Conservation (phyloP, 2,888 invertebrate genomes). For the Acleris holmiana region DNA sequence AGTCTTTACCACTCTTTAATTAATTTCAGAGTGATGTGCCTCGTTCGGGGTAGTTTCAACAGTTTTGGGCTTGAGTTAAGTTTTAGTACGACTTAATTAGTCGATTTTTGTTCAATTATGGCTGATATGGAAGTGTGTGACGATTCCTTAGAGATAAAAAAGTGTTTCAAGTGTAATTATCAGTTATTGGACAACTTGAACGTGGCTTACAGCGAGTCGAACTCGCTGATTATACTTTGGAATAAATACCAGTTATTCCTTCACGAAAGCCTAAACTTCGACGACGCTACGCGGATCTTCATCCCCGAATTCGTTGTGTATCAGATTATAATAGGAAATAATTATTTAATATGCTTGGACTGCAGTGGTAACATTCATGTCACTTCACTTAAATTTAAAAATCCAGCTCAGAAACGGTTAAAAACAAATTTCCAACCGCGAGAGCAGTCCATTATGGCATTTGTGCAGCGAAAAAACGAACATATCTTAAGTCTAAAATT, state of each 20-base stretch:
- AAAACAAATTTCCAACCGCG: slow-evolving; percentile 55
- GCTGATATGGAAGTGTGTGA: slow-evolving; percentile 52
- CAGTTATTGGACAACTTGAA: slow-evolving; percentile 55
- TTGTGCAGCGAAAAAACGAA: slow-evolving; percentile 41
- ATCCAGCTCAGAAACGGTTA: slow-evolving; percentile 52
- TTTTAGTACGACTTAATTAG: too few species aligned
- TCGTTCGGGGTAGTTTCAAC: too few species aligned
- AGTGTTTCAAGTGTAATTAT: slow-evolving; percentile 56
- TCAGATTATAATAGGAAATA: slow-evolving; percentile 53
- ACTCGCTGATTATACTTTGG: slow-evolving; percentile 59
- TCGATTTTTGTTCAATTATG: slow-evolving; percentile 10
- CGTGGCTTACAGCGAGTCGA: slow-evolving; percentile 53
- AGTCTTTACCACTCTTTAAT: too few species aligned
- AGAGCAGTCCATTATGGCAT: slow-evolving; percentile 49
- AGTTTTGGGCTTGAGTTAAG: too few species aligned
- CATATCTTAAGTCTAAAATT: slow-evolving; percentile 57
- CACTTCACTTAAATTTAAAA: slow-evolving; percentile 63
- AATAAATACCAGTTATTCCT: slow-evolving; percentile 73
- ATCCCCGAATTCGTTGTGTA: slow-evolving; percentile 60
- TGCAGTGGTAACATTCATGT: slow-evolving; percentile 56
- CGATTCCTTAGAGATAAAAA: slow-evolving; percentile 43
- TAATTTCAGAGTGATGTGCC: too few species aligned
- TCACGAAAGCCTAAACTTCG: slow-evolving; percentile 58
- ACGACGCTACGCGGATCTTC: slow-evolving; percentile 48
- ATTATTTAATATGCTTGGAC: slow-evolving; percentile 65